phyloP scores from a whole-genome alignment of 2,888 invertebrate genomes.

The Calameuta pallipes region DNA sequence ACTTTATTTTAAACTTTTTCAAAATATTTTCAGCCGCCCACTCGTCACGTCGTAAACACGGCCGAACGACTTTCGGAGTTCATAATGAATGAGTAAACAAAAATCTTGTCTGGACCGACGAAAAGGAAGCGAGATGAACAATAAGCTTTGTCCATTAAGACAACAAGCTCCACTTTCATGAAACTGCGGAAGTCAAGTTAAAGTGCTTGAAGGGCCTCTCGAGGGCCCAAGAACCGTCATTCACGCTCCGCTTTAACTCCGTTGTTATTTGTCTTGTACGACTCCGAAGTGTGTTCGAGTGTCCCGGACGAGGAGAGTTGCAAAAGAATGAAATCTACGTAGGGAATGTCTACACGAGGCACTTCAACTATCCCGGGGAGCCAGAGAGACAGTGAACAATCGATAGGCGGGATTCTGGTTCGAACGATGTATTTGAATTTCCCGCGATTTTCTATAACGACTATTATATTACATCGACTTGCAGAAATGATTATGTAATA shows the following conservation, averaged over 20 bases:
- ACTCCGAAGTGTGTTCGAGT: background rate
- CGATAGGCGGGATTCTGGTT: background rate
- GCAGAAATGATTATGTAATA: background rate
- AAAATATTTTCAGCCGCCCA: background rate
- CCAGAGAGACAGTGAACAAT: conserved; percentile 28
- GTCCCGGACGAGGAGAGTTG: background rate
- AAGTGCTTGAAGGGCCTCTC: background rate
- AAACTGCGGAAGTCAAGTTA: background rate
- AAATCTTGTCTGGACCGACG: background rate
- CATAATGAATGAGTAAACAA: background rate
- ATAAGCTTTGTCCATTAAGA: background rate
- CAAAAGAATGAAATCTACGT: background rate
- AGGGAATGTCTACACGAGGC: background rate
- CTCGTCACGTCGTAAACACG: background rate
- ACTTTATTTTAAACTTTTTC: conserved; percentile 4
- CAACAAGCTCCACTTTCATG: background rate
- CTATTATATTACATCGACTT: background rate
- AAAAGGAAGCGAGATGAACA: background rate
- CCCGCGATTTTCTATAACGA: background rate
- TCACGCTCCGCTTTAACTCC: background rate
- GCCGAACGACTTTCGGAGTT: background rate
- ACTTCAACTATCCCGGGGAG: conserved; percentile 20
- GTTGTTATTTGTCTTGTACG: background rate
- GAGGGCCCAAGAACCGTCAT: background rate
- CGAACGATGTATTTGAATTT: background rate